These are phyloP conservation scores for Turdus rufiventris DNA, from an alignment of 2,113 vertebrate genomes.

Conservation along the genomic window DNA sequence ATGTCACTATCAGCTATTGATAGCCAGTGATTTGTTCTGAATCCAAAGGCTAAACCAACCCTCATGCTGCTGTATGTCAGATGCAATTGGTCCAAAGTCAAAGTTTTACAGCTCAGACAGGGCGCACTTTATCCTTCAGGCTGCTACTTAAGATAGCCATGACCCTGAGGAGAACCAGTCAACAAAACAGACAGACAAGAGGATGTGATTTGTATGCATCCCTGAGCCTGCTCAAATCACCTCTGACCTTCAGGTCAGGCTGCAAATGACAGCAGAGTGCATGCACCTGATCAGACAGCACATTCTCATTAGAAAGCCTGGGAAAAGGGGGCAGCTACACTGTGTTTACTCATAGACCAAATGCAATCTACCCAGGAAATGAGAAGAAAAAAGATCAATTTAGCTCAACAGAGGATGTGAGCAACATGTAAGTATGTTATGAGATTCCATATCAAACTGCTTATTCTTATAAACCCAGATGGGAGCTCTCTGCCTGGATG, in stretches of 20 bases:
- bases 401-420: constrained; percentile 65
- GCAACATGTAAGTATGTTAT: constrained; percentile 57
- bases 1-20: constrained; percentile 79
- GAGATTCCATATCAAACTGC: constrained; percentile 64
- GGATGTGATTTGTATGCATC: constrained; percentile 86
- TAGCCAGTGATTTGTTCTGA: constrained; percentile 81
- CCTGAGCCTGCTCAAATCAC: constrained; percentile 77
- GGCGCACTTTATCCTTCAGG: constrained; percentile 83
- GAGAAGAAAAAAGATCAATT: constrained; percentile 70
- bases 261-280: constrained; percentile 83
- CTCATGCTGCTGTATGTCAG: constrained; percentile 81
- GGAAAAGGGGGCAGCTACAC: constrained; percentile 69
- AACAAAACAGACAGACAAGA: constrained; percentile 86
- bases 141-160: constrained; percentile 83
- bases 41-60: constrained; percentile 80
- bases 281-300: constrained; percentile 82
- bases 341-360: constrained; percentile 76
- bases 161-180: constrained; percentile 85
- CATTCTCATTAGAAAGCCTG: constrained; percentile 82
- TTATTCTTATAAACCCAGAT: constrained; percentile 49
- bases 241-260: constrained; percentile 80
- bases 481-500: background rate
- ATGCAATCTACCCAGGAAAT: constrained; percentile 74
- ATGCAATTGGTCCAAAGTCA: constrained; percentile 82
- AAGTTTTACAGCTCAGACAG: constrained; percentile 82